Base-by-base conservation (phyloP, 2,888 invertebrate species). In the Danaus chrysippus region DNA sequence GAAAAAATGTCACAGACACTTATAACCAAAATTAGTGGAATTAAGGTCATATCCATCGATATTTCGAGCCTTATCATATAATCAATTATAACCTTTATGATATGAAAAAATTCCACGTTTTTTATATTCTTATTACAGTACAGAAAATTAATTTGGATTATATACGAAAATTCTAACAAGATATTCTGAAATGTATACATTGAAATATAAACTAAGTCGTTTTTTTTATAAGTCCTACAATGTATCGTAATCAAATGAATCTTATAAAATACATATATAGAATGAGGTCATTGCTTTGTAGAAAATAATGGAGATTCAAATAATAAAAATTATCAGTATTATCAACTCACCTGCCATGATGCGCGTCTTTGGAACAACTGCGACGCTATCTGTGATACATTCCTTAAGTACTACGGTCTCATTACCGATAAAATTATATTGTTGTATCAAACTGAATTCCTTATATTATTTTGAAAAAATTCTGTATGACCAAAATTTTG, bases 301-400 rank as follows among this genome's bases (percentile, higher is more conserved):
- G 19, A 49, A 42, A 46, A 44, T 42, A 17, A 9, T 6, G 1
- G 56, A 15, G n/a, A 53, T 17, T 66, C 54, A 65, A 65, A 56
- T 64, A 46, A 34, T 53, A 55, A 70, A 73, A 74, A 73, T 74
- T 75, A 73, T 75, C 73, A 72, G 54, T 67, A 63, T 73, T 70
- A 73, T 71, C 70, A 34, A 73, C 79, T 77, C 67, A 80, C 80
- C 80, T 76, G 78, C 77, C 80, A 79, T 79, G 71, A 62, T 34
- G 59, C 61, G 61, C 44, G 72, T 70, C 63, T 70, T 62, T 62
- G 62, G 64, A 70, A 70, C 63, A 61, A 77, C 76, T 73, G 73
- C 70, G 67, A 66, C 34, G 65, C 52, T 54, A 58, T 55, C 64
- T 42, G 60, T 65, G 63, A 60, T 58, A 59, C 63, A 66, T 70